These are phyloP conservation scores for Seira musarum DNA, from an alignment of 2,888 invertebrate species.

Conservation along the genomic window DNA sequence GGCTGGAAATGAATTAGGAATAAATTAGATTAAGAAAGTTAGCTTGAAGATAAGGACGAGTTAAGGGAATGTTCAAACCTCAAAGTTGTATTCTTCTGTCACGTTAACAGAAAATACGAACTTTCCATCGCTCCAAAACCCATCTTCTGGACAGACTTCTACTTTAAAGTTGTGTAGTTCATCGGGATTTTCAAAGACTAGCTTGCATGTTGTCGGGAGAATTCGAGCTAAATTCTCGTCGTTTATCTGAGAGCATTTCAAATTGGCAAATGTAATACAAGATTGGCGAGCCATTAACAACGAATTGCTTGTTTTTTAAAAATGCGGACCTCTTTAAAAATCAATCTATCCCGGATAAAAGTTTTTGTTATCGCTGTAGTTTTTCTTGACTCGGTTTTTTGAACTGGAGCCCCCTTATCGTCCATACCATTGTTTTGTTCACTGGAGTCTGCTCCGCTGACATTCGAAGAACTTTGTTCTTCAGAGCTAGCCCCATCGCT, in stretches of 20 bases:
- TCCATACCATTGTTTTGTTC: neutral
- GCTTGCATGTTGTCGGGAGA: constrained; percentile 17
- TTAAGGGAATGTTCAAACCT: constrained; percentile 5
- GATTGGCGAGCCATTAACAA: neutral
- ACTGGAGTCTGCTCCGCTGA: neutral
- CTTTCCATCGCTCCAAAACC: constrained; percentile 20
- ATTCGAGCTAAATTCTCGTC: neutral
- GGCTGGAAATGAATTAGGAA: neutral
- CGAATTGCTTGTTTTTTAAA: neutral
- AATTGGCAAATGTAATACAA: neutral
- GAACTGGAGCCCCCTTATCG: neutral
- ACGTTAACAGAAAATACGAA: constrained; percentile 26
- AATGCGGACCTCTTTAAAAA: constrained; percentile 26
- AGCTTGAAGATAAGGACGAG: neutral
- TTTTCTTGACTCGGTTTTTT: neutral
- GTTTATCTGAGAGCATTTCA: neutral
- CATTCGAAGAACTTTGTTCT: neutral
- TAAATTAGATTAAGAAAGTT: neutral
- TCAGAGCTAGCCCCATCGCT: neutral
- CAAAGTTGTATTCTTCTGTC: constrained; percentile 34
- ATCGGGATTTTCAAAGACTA: constrained; percentile 16
- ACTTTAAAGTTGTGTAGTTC: constrained; percentile 26
- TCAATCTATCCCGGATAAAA: constrained; percentile 14
- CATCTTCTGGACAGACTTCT: constrained; percentile 2
- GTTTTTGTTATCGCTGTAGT: neutral